Base-by-base conservation (phyloP, 2,113 vertebrate genomes). In the Edolisoma coerulescens region DNA sequence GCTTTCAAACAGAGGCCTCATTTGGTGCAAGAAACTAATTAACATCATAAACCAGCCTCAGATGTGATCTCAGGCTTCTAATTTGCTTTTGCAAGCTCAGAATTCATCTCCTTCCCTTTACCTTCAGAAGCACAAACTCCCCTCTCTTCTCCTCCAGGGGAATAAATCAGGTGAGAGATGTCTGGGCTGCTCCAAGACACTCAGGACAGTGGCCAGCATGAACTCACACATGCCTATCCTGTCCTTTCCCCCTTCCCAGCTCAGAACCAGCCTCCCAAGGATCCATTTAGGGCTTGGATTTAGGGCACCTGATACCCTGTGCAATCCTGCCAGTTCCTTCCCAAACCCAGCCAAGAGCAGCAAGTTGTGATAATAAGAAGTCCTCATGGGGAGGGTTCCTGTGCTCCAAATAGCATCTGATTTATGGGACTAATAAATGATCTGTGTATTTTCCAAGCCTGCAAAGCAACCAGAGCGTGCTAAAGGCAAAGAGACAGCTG, bases 401-500 rank as follows among this genome's bases (percentile, higher is more conserved):
- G 67, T 41, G 50, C 89, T 95, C 73, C 78, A 86, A 95, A 93
- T 49, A 94, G 90, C 83, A 76, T 92, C 85, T 84, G 93, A 95
- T 96, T 96, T 95, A 94, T 63, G 68, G 79, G 53, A 57, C 71
- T 94, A 94, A 94, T 71, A 90, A 96, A 84, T 1, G 3, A 78
- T 84, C 65, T 70, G 87, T 65, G 2, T 49, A 9, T 94, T 81
- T 97, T 90, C 82, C 92, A 83, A 91, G 79, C 84, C 1, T 83
- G 59, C 64, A 79, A 90, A 75, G 74, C 69, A 95, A 84, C 47
- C 60, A 80, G 67, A 80, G 79, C 68, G 28, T 30, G 87, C 59
- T 95, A 41, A 89, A 85, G 92, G 80, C 82, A 95, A 87, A 84
- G 18, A 73, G 93, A 91, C 95, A 95, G 97, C 93, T 96, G 95